phyloP scores from a whole-genome alignment of 2,113 vertebrate genomes.

The rat (Rattus norvegicus) region GRCr8 NC_086028.1:38474001-38474500 shows the following conservation, averaged over 20 bases:
- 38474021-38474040: background rate
- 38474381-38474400: background rate
- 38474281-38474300: background rate
- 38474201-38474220: background rate
- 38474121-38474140: background rate
- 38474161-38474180: background rate
- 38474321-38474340: background rate
- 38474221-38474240: background rate
- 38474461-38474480: too few relatives aligned
- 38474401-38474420: background rate
- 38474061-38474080: background rate
- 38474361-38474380: background rate
- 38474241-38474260: background rate
- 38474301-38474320: background rate
- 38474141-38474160: background rate
- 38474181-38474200: background rate
- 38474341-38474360: background rate
- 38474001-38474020: background rate
- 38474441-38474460: background rate
- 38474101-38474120: background rate
- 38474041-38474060: background rate
- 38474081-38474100: background rate
- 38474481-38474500: too few relatives aligned
- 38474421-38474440: background rate
- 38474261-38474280: background rate